phyloP scores from a whole-genome alignment of 2,797 vertebrate species.

The Typhlichthys subterraneus region DNA sequence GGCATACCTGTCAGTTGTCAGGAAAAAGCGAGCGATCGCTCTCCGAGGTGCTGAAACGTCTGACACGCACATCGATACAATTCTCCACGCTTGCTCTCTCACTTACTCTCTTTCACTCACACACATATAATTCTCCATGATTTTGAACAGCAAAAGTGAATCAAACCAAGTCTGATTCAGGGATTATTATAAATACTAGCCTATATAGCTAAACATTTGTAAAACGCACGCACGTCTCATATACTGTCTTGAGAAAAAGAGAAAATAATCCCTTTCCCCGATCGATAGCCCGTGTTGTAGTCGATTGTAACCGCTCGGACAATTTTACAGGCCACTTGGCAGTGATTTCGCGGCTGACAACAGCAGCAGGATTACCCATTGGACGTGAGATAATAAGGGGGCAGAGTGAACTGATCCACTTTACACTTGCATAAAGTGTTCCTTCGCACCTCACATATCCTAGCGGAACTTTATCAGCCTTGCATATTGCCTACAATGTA shows the following conservation, averaged over 20 bases:
- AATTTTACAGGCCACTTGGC: neutral
- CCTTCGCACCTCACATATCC: too few species aligned
- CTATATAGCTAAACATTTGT: neutral
- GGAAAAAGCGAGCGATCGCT: slow-evolving; percentile 32
- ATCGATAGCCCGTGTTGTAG: slow-evolving; percentile 16
- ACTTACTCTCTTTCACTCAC: slow-evolving; percentile 3
- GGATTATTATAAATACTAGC: neutral
- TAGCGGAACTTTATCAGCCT: too few species aligned
- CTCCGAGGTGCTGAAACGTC: slow-evolving; percentile 56
- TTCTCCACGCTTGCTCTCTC: neutral
- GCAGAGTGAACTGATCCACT: too few species aligned
- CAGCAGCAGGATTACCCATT: neutral
- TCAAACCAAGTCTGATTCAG: neutral
- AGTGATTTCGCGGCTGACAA: neutral
- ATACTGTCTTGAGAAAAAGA: neutral
- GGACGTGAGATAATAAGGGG: too few species aligned
- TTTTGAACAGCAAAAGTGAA: too few species aligned
- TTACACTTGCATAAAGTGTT: too few species aligned
- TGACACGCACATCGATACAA: too few species aligned
- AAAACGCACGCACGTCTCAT: slow-evolving; percentile 8
- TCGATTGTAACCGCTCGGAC: neutral
- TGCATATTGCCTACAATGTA: too few species aligned
- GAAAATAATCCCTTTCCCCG: slow-evolving; percentile 10
- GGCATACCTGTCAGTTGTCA: slow-evolving; percentile 27
- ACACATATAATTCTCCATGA: neutral